Base-by-base conservation (phyloP, 2,888 invertebrate species). In the Phragmatobia fuliginosa region DNA sequence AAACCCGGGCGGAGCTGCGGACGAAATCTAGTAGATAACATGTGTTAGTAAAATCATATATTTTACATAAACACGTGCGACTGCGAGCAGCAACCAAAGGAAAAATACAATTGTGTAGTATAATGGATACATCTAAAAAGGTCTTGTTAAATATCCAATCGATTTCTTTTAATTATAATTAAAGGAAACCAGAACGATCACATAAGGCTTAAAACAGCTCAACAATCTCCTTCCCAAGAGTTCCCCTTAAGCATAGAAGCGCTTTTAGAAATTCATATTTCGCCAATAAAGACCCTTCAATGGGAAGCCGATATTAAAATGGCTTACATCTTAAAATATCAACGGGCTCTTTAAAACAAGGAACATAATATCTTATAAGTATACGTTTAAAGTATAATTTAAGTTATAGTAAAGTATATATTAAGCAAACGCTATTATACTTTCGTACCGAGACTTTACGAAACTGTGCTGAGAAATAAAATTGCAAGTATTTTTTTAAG, bases 221-320 rank as follows among this genome's bases (percentile, higher is more conserved):
- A 59, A 68, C 76, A 77, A 78, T 79, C 69, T 76, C 56, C 67
- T 62, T 59, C 74, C 65, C 79, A 78, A 81, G 76, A 74, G 52
- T 70, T 32, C 56, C 72, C 71, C 72, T 78, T 71, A 67, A 69
- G 45, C 65, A 68, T 49, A 66, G 72, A 75, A 75, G 75, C 81
- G 74, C 78, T 81, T 72, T 74, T 52, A 68, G 72, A 86, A 85
- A 87, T 83, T 83, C 82, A 86, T 87, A 84, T 85, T 87, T 85
- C 82, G 70, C 80, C 81, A 81, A 83, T 81, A 82, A 83, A 80
- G 79, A 71, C 77, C 70, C 75, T 76, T 82, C 79, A 83, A 85
- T 83, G 77, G 77, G 72, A 81, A 84, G 80, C 83, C 83, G 80
- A 87, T 87, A 88, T 88, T 88, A 84, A 88, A 88, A 88, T 86